These are phyloP conservation scores for Hafferia zeledoni DNA, from an alignment of 2,797 vertebrate species.

Conservation along the genomic window DNA sequence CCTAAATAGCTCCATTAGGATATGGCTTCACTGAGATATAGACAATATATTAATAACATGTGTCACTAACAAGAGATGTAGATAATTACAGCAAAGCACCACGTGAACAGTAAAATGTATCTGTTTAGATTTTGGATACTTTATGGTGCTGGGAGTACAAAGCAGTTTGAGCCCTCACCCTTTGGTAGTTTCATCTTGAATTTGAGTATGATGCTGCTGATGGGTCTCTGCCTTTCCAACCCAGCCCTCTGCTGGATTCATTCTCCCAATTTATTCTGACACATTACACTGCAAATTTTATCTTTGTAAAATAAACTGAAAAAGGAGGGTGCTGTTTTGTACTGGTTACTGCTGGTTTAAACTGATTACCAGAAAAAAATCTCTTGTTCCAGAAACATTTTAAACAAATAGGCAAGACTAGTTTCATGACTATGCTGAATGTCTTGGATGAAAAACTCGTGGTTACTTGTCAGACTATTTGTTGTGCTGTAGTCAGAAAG, in stretches of 20 bases:
- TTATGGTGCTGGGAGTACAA: not conserved
- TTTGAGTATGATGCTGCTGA: not conserved
- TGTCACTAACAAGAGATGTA: not conserved
- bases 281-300: not conserved
- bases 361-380: not conserved
- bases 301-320: not conserved
- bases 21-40: not conserved
- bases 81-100: not conserved
- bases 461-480: slow-evolving; percentile 23
- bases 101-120: not conserved
- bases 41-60: not conserved
- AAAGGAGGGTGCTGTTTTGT: not conserved
- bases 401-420: not conserved
- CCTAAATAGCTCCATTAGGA: not conserved
- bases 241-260: not conserved
- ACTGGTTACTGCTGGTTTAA: not conserved
- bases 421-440: slow-evolving; percentile 30
- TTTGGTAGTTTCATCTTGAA: not conserved
- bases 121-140: not conserved
- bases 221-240: not conserved
- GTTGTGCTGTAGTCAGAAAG: not conserved
- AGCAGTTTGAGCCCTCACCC: not conserved
- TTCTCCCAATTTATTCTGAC: not conserved
- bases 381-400: not conserved
- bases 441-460: slow-evolving; percentile 13